phyloP scores from a whole-genome alignment of 2,113 vertebrate species.

The Athene cunicularia region DNA sequence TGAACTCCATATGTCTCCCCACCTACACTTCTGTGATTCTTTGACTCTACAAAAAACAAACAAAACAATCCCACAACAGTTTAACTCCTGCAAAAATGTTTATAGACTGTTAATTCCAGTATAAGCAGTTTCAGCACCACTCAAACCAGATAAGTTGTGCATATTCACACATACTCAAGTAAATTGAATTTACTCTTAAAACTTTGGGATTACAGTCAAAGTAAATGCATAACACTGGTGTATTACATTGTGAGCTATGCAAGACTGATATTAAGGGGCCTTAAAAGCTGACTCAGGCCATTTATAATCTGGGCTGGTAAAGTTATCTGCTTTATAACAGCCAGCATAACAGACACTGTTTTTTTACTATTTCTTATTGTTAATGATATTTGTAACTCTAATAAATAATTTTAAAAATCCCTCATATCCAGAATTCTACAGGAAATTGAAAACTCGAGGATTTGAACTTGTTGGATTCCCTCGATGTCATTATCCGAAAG shows the following conservation, averaged over 20 bases:
- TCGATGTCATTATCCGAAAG: not conserved
- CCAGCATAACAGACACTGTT: not conserved
- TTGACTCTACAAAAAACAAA: not conserved
- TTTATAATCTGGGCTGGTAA: constrained; percentile 53
- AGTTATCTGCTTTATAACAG: constrained; percentile 67
- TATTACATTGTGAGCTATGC: constrained; percentile 42
- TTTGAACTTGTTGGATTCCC: not conserved
- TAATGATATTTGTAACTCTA: not conserved
- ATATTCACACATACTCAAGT: not conserved
- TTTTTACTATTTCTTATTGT: constrained; percentile 27
- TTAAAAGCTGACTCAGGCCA: constrained; percentile 59
- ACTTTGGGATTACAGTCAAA: constrained; percentile 60
- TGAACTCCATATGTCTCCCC: not conserved
- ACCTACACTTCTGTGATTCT: not conserved
- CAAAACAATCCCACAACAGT: not conserved
- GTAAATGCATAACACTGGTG: constrained; percentile 29
- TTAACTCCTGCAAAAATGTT: constrained; percentile 26
- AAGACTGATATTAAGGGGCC: constrained; percentile 64
- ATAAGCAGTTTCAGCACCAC: not conserved
- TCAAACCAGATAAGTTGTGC: not conserved
- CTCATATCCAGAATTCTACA: not conserved
- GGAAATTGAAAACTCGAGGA: not conserved
- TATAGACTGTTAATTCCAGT: not conserved
- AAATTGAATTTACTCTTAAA: not conserved
- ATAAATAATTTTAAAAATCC: not conserved